These are phyloP conservation scores for Apotomis turbidana DNA, from an alignment of 2,888 invertebrate genomes.

Conservation along the genomic window DNA sequence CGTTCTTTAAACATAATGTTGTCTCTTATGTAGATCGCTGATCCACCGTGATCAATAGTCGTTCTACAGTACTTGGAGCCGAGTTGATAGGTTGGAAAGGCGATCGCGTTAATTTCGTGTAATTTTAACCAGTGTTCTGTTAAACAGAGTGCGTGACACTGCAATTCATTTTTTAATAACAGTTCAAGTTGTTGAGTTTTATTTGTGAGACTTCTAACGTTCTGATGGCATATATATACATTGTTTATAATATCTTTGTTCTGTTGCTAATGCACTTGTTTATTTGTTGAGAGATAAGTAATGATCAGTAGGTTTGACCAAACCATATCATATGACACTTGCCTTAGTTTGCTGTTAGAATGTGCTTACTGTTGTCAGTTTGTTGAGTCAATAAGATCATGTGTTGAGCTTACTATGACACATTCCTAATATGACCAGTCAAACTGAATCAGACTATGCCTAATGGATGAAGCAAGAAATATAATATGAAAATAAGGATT, in stretches of 20 bases:
- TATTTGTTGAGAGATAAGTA: conserved; percentile 33
- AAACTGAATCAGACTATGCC: neutral
- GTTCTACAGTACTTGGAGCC: too few species aligned
- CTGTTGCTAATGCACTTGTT: conserved; percentile 37
- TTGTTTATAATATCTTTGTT: conserved; percentile 17
- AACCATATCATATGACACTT: conserved; percentile 48
- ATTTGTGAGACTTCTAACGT: too few species aligned
- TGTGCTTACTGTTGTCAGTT: conserved; percentile 48
- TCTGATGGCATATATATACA: too few species aligned
- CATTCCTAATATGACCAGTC: conserved; percentile 25
- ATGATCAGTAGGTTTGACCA: conserved; percentile 42
- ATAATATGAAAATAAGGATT: conserved; percentile 3
- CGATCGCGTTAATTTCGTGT: too few species aligned
- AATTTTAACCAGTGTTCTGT: too few species aligned
- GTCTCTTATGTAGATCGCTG: too few species aligned
- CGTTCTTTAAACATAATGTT: too few species aligned
- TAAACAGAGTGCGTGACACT: too few species aligned
- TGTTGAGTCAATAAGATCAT: conserved; percentile 20
- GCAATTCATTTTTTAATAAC: too few species aligned
- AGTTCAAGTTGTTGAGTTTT: too few species aligned
- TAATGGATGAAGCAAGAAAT: conserved; percentile 6
- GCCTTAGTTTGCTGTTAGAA: conserved; percentile 52
- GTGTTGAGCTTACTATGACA: conserved; percentile 18
- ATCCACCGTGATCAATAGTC: too few species aligned
- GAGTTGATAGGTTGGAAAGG: too few species aligned